Percentiles rank a stretch among this genome's conserved stretches.
phyloP scores from a whole-genome alignment of 2,113 vertebrate species.

The Candoia aspera region DNA sequence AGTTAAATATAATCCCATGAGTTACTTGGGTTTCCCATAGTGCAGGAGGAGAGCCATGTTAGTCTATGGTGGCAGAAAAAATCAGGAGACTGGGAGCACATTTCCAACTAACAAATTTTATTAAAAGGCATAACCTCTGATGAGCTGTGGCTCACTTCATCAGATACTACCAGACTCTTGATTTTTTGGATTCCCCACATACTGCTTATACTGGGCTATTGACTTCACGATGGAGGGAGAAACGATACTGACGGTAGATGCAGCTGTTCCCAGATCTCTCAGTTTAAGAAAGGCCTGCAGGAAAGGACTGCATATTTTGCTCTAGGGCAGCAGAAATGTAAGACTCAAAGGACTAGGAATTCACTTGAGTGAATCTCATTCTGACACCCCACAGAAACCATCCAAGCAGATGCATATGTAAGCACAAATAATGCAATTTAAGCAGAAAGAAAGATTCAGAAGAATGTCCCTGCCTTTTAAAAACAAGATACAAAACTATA shows the following conservation, averaged over 20 bases:
- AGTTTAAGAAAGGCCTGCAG: background rate
- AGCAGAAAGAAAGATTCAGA: background rate
- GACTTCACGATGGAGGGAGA: background rate
- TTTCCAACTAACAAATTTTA: background rate
- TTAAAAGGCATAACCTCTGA: background rate
- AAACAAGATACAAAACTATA: constrained; percentile 4
- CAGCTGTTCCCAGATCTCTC: background rate
- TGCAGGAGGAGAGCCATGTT: background rate
- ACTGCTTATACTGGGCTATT: background rate
- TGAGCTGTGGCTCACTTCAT: background rate
- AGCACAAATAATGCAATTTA: background rate
- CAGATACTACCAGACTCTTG: background rate
- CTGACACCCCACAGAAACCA: background rate
- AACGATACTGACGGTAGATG: background rate
- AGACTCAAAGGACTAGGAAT: background rate
- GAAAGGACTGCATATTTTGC: background rate
- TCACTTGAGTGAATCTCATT: background rate
- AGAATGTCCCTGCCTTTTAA: background rate
- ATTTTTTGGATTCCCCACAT: background rate
- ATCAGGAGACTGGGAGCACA: background rate
- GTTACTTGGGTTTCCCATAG: background rate
- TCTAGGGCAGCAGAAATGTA: background rate
- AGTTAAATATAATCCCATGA: background rate
- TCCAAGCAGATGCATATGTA: background rate
- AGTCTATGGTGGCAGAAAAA: background rate